A percentile compares a stretch with the other conserved stretches of the same genome.
These are phyloP conservation scores for Carassius auratus DNA, from an alignment of 2,113 vertebrate genomes.

Conservation along the genomic window DNA sequence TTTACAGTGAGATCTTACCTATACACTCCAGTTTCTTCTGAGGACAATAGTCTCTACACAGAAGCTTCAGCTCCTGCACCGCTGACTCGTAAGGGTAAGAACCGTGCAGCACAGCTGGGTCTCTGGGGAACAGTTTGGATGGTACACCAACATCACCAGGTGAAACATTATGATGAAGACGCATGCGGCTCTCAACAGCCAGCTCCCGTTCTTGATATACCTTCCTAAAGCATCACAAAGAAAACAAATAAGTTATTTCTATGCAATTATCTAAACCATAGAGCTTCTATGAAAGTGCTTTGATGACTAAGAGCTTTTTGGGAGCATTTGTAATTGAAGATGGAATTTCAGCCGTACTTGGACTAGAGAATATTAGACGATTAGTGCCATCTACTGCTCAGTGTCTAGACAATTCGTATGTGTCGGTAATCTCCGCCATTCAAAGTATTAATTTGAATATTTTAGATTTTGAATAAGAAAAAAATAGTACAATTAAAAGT, in stretches of 20 bases:
- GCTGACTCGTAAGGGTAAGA: constrained; percentile 81
- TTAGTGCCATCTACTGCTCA: constrained; percentile 64
- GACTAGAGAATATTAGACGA: constrained; percentile 3
- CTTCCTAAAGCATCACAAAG: constrained; percentile 68
- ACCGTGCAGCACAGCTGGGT: constrained; percentile 38
- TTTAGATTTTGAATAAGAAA: no score
- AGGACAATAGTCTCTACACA: constrained; percentile 83
- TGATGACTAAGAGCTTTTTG: background rate
- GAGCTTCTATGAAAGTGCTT: background rate
- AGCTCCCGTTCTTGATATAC: constrained; percentile 79
- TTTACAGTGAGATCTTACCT: constrained; percentile 70
- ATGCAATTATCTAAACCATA: background rate
- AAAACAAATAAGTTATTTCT: background rate
- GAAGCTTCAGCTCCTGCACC: constrained; percentile 82
- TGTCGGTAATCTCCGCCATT: background rate
- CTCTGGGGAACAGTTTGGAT: constrained; percentile 77
- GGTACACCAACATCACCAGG: constrained; percentile 83
- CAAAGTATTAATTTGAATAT: no score
- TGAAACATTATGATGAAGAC: constrained; percentile 69
- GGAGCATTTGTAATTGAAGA: background rate
- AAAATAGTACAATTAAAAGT: no score
- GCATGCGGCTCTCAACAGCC: constrained; percentile 80
- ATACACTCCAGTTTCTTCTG: constrained; percentile 93
- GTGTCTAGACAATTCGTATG: background rate
- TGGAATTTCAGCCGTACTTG: background rate